Evolutionary conservation across 1,140 invertebrate species (phyloP).

Genomic region (Lasioglossum baleicum): DNA sequence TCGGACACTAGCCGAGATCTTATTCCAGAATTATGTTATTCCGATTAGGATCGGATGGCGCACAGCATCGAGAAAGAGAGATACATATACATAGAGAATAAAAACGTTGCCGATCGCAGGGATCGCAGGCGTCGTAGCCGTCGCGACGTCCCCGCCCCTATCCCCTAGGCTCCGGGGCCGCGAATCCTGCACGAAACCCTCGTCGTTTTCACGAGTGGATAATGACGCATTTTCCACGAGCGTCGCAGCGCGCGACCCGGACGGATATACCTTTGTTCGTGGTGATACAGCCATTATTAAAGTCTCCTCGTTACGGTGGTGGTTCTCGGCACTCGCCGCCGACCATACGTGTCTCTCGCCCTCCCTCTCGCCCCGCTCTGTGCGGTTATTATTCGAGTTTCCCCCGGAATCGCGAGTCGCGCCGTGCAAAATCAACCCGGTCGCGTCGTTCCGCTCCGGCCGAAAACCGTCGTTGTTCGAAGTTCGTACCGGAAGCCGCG

Average conservation of each 20-base stretch:
- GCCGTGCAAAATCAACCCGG: not conserved
- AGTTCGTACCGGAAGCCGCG: no score
- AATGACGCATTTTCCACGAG: conserved; percentile 30
- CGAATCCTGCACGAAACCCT: conserved; percentile 19
- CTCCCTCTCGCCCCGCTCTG: not conserved
- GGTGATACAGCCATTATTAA: conserved; percentile 42
- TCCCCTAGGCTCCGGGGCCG: no score
- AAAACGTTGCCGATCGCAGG: not conserved
- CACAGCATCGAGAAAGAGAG: no score
- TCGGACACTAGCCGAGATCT: no score
- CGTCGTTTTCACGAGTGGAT: conserved; percentile 39
- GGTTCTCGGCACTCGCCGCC: conserved; percentile 6
- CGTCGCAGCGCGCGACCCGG: conserved; percentile 15
- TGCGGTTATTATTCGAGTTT: conserved; percentile 4
- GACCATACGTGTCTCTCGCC: not conserved
- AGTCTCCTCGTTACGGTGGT: conserved; percentile 39
- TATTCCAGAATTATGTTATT: no score
- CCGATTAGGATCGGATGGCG: no score
- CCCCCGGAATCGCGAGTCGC: not conserved
- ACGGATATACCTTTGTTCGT: conserved; percentile 46
- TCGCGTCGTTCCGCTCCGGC: not conserved
- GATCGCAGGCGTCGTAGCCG: not conserved
- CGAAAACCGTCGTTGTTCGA: no score
- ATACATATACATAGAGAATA: no score
- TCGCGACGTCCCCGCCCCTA: not conserved